Evolutionary conservation across 2,888 invertebrate genomes (phyloP).

Genomic region (Tenthredo livida): DNA sequence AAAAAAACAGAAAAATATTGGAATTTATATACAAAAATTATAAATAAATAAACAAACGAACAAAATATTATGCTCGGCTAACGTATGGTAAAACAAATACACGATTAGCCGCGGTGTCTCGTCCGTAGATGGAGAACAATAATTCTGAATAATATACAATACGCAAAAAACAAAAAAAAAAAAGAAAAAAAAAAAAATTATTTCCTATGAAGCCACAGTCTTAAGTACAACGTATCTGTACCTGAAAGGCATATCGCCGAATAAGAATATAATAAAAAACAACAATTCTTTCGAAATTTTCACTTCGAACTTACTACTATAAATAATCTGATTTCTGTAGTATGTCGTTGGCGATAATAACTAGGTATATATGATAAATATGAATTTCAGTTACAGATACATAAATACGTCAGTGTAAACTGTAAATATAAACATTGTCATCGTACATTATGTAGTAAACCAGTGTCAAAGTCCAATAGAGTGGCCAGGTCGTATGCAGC

Average conservation of each 20-base stretch:
- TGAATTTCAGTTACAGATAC: conserved; percentile 72
- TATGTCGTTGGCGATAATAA: not conserved
- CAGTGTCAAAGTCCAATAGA: conserved; percentile 73
- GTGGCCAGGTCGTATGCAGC: conserved; percentile 73
- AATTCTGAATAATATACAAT: conserved; percentile 61
- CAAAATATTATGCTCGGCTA: conserved; percentile 65
- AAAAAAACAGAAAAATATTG: conserved; percentile 61
- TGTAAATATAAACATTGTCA: conserved; percentile 68
- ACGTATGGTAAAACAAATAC: conserved; percentile 62
- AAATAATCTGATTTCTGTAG: conserved; percentile 37
- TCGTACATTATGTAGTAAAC: conserved; percentile 68
- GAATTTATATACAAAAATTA: conserved; percentile 64
- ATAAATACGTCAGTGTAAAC: conserved; percentile 66
- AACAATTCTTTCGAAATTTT: conserved; percentile 20
- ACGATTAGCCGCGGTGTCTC: conserved; percentile 59
- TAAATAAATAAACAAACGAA: conserved; percentile 71
- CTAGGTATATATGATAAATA: conserved; percentile 48
- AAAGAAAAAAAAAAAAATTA: conserved; percentile 60
- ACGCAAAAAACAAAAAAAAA: conserved; percentile 58
- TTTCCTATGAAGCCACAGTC: conserved; percentile 70
- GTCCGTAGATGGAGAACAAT: conserved; percentile 57
- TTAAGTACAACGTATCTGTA: conserved; percentile 75
- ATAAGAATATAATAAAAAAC: conserved; percentile 55
- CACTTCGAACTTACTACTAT: conserved; percentile 32
- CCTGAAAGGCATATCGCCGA: conserved; percentile 66